phyloP scores from a whole-genome alignment of 2,113 vertebrate genomes.

The Chaetops frenatus region DNA sequence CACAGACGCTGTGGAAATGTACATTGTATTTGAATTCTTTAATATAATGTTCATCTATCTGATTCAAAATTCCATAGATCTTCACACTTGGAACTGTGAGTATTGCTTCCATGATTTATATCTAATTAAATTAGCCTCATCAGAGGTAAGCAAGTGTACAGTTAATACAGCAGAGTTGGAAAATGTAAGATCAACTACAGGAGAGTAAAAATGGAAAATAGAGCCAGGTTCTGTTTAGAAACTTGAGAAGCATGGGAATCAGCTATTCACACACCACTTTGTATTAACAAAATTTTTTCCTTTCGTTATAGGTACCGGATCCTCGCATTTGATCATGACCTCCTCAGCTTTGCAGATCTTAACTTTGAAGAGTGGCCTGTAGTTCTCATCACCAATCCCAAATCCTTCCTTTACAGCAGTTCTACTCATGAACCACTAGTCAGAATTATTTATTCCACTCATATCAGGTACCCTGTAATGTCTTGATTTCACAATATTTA shows the following conservation, averaged over 20 bases:
- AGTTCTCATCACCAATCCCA: conserved; percentile 94
- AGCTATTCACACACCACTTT: neutral
- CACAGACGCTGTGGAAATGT: neutral
- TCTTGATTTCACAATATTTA: neutral
- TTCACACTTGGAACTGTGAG: neutral
- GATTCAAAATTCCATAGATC: neutral
- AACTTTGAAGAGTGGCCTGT: conserved; percentile 89
- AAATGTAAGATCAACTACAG: neutral
- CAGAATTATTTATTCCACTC: conserved; percentile 84
- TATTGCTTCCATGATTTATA: neutral
- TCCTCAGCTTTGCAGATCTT: conserved; percentile 91
- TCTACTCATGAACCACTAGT: conserved; percentile 83
- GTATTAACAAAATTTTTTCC: neutral
- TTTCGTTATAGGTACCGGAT: conserved; percentile 82
- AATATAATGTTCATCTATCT: neutral
- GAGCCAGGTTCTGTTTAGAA: neutral
- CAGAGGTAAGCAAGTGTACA: neutral
- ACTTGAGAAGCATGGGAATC: neutral
- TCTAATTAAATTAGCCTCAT: neutral
- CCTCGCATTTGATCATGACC: conserved; percentile 91
- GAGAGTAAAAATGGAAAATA: neutral
- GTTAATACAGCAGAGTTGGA: neutral
- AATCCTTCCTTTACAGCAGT: conserved; percentile 86
- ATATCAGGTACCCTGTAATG: conserved; percentile 81
- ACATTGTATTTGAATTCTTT: neutral